A percentile compares a stretch with the other conserved stretches of the same genome.
These are phyloP conservation scores for Aspidiotus rigidus DNA, from an alignment of 2,888 invertebrate genomes.

Conservation along the genomic window DNA sequence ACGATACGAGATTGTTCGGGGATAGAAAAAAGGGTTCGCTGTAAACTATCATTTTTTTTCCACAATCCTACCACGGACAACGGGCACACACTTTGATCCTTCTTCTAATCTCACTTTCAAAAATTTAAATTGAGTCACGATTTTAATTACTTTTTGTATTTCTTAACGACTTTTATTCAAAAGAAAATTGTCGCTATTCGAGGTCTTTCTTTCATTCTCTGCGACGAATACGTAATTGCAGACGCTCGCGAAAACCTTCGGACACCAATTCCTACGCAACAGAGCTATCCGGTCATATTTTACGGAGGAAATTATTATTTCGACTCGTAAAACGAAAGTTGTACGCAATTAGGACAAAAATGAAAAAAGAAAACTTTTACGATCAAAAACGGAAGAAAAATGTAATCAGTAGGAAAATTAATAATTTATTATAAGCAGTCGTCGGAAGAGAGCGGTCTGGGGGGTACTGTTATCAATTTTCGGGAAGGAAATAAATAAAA, in stretches of 20 bases:
- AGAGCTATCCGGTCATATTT: conserved; percentile 2
- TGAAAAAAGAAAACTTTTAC: conserved; percentile 3
- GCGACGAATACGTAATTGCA: conserved; percentile 1
- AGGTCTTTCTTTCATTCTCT: background rate
- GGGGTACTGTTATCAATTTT: background rate
- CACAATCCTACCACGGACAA: too few relatives aligned
- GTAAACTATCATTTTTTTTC: too few relatives aligned
- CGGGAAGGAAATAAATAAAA: background rate
- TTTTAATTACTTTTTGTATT: conserved; percentile 4
- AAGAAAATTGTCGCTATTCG: background rate
- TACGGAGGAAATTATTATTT: conserved; percentile 7
- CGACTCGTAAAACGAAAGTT: background rate
- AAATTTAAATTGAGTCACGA: background rate
- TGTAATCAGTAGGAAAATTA: conserved; percentile 6
- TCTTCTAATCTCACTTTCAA: background rate
- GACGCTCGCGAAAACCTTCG: background rate
- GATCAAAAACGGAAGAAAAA: conserved; percentile 15
- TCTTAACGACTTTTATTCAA: conserved; percentile 1
- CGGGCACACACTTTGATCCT: background rate
- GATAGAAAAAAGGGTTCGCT: too few relatives aligned
- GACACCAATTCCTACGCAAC: background rate
- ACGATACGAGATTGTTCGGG: too few relatives aligned
- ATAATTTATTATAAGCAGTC: conserved; percentile 8
- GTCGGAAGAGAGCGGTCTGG: background rate
- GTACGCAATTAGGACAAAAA: background rate